Conservation (phyloP, 1,140 invertebrate genomes). For the Anastrepha obliqua region DNA sequence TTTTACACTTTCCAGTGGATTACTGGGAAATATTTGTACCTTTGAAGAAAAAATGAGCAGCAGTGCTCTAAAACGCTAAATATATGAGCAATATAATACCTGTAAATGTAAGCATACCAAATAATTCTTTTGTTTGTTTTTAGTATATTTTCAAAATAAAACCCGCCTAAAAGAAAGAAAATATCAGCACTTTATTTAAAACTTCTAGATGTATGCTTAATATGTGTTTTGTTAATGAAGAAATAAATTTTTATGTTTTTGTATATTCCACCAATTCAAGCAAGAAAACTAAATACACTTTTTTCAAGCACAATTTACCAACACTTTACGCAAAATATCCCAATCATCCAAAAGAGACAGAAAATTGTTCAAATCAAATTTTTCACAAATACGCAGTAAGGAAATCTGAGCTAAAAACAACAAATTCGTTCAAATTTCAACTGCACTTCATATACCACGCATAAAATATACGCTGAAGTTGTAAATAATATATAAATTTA, state of each 20-base stretch:
- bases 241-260: background rate
- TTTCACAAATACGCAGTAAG: constrained; percentile 16
- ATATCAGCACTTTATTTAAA: no score
- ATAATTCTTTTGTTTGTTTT: no score
- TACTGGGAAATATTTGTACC: background rate
- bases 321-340: background rate
- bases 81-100: no score
- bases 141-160: no score
- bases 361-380: background rate
- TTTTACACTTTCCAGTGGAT: background rate
- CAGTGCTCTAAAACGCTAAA: background rate
- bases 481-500: background rate
- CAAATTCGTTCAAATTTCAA: background rate
- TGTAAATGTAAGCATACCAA: no score
- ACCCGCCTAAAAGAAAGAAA: no score
- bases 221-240: no score
- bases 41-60: background rate
- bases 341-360: background rate
- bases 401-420: background rate
- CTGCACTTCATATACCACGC: constrained; percentile 5
- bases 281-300: background rate
- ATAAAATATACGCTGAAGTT: background rate
- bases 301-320: background rate
- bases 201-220: no score
- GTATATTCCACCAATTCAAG: background rate